Evolutionary conservation across 2,888 invertebrate genomes (phyloP).

Genomic region (Nephrotoma appendiculata): DNA sequence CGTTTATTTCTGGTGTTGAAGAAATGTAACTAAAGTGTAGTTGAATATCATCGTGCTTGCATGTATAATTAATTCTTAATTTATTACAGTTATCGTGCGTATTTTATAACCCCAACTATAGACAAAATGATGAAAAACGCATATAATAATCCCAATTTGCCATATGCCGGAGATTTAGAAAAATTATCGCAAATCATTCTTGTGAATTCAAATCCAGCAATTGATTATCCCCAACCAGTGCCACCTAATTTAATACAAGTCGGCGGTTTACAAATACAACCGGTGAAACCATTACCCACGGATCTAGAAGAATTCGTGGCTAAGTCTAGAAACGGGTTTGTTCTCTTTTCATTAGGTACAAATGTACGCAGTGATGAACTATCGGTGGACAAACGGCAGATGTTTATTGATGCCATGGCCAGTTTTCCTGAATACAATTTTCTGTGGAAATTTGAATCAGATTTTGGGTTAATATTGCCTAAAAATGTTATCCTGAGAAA

Average conservation of each 20-base stretch:
- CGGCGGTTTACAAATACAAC: constrained; percentile 26
- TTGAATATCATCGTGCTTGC: not conserved
- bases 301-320: constrained; percentile 17
- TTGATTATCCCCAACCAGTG: constrained; percentile 23
- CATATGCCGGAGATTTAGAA: constrained; percentile 15
- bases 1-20: constrained; percentile 10
- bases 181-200: constrained; percentile 19
- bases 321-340: constrained; percentile 20
- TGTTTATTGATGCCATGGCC: constrained; percentile 19
- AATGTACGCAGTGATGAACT: constrained; percentile 18
- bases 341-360: constrained; percentile 26
- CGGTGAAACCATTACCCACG: constrained; percentile 18
- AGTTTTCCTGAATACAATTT: constrained; percentile 24
- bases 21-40: not conserved
- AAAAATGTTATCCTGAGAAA: constrained; percentile 31
- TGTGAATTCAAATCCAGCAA: constrained; percentile 23
- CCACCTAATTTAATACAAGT: constrained; percentile 27
- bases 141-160: constrained; percentile 14
- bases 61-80: not conserved
- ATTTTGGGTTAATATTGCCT: constrained; percentile 20
- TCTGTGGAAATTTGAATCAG: constrained; percentile 26
- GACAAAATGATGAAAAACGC: constrained; percentile 15
- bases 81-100: constrained; percentile 12
- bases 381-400: constrained; percentile 13
- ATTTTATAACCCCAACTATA: constrained; percentile 13